phyloP scores from a whole-genome alignment of 2,888 invertebrate species.

The Cephus sareptanus region DNA sequence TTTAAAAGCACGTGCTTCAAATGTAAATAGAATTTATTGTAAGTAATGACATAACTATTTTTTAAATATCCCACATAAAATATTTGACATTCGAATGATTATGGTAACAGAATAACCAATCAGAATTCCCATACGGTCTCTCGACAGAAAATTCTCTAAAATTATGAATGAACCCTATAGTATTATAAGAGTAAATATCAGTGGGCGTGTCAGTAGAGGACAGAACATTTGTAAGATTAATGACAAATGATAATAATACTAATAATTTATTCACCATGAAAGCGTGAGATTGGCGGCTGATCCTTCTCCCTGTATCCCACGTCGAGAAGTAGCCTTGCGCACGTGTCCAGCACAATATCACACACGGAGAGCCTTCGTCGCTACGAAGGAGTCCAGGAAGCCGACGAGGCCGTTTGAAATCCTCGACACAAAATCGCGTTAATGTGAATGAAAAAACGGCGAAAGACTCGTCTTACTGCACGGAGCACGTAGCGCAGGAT shows the following conservation, averaged over 20 bases:
- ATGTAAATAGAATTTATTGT: neutral
- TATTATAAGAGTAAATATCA: neutral
- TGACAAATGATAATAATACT: neutral
- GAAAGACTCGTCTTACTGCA: constrained; percentile 28
- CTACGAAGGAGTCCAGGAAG: neutral
- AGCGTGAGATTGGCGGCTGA: neutral
- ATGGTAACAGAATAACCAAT: neutral
- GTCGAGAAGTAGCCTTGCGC: constrained; percentile 2
- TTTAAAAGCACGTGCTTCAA: neutral
- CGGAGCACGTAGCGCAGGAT: constrained; percentile 36
- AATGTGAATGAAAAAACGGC: neutral
- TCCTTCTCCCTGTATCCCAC: neutral
- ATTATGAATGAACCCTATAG: neutral
- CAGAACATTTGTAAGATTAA: neutral
- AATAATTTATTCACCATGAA: neutral
- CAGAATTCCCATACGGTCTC: neutral
- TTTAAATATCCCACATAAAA: neutral
- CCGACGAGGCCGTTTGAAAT: neutral
- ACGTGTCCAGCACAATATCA: neutral
- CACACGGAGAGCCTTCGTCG: neutral
- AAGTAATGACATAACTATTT: neutral
- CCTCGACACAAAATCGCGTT: neutral
- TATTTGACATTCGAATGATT: neutral
- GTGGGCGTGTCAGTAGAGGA: neutral
- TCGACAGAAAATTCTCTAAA: neutral